phyloP scores from a whole-genome alignment of 2,888 invertebrate species.

The Abrostola tripartita region DNA sequence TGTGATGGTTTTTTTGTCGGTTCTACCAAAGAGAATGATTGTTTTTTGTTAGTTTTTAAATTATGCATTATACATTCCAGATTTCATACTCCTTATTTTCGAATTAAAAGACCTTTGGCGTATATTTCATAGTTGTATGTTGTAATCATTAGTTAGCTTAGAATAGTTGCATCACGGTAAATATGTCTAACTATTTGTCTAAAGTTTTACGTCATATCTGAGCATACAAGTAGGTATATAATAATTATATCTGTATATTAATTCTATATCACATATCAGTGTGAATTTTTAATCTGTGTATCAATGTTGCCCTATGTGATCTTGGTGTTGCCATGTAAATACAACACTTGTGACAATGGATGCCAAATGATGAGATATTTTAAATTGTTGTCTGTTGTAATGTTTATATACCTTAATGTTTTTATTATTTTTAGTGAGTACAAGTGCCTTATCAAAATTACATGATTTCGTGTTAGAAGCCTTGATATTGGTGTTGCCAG shows the following conservation, averaged over 20 bases:
- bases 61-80: slow-evolving; percentile 60
- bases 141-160: slow-evolving; percentile 41
- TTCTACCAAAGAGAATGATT: slow-evolving; percentile 57
- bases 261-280: slow-evolving; percentile 51
- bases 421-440: slow-evolving; percentile 57
- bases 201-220: slow-evolving; percentile 39
- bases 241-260: slow-evolving; percentile 32
- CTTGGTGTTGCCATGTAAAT: slow-evolving; percentile 71
- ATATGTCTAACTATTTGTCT: slow-evolving; percentile 43
- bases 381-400: slow-evolving; percentile 71
- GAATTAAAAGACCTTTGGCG: slow-evolving; percentile 44
- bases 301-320: slow-evolving; percentile 63
- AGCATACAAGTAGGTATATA: slow-evolving; percentile 14
- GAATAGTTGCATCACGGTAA: slow-evolving; percentile 52
- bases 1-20: slow-evolving; percentile 49
- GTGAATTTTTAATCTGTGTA: slow-evolving; percentile 49
- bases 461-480: slow-evolving; percentile 35
- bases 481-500: slow-evolving; percentile 53
- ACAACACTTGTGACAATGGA: slow-evolving; percentile 68
- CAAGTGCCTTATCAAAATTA: slow-evolving; percentile 66
- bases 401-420: slow-evolving; percentile 55
- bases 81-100: slow-evolving; percentile 53
- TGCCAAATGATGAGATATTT: slow-evolving; percentile 77
- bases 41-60: slow-evolving; percentile 50
- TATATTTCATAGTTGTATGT: slow-evolving; percentile 41